These are phyloP conservation scores for Neoarius graeffei DNA, from an alignment of 2,113 vertebrate genomes.

Conservation along the genomic window DNA sequence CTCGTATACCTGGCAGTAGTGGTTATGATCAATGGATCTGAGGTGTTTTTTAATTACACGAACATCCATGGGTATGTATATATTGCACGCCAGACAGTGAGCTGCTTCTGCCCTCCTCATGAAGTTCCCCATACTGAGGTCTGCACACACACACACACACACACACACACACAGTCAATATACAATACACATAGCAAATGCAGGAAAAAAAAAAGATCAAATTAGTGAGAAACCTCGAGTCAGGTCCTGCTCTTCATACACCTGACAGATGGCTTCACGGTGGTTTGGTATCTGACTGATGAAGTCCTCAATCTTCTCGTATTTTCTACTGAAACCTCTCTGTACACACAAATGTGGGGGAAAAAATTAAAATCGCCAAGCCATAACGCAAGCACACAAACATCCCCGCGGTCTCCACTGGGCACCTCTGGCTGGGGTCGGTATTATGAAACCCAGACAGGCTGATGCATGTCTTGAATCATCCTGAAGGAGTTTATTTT, in stretches of 20 bases:
- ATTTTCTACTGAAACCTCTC: constrained; percentile 87
- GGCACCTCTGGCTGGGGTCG: too few relatives aligned
- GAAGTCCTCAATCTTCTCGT: constrained; percentile 81
- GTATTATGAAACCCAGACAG: too few relatives aligned
- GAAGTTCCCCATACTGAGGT: constrained; percentile 90
- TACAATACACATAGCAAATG: background rate
- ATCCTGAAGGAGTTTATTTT: too few relatives aligned
- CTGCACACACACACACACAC: constrained; percentile 62
- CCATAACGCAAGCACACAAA: background rate
- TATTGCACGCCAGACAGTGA: constrained; percentile 87
- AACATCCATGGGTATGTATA: constrained; percentile 89
- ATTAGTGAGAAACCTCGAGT: constrained; percentile 77
- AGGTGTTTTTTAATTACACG: constrained; percentile 88
- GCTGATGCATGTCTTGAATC: too few relatives aligned
- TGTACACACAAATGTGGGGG: constrained; percentile 48
- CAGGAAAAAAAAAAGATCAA: background rate
- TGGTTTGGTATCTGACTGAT: constrained; percentile 81
- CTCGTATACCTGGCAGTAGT: constrained; percentile 82
- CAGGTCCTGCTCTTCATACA: constrained; percentile 88
- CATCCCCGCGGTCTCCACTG: background rate
- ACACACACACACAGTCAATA: background rate
- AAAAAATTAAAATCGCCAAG: background rate
- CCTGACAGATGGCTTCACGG: constrained; percentile 83
- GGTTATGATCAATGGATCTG: constrained; percentile 85
- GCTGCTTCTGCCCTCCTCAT: constrained; percentile 89